Conservation (phyloP, 2,797 vertebrate genomes). For the Galagoides demidoff region DNA sequence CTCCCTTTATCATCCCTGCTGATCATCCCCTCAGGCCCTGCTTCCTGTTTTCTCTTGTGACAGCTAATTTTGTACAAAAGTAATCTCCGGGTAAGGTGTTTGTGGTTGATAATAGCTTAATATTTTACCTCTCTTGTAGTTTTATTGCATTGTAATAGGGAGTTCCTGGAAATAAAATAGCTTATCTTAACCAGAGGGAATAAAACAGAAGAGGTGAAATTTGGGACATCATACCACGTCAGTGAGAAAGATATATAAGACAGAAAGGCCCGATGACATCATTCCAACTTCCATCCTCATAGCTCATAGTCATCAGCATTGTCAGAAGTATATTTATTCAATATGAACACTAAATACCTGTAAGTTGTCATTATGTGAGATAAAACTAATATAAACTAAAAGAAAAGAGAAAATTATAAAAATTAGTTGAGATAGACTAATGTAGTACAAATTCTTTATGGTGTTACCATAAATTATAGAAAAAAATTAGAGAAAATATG, state of each 20-base stretch:
- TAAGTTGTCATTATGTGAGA: not conserved
- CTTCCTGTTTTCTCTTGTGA: conserved; percentile 54
- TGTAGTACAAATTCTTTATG: not conserved
- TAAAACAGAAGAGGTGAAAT: conserved; percentile 14
- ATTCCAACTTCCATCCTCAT: not conserved
- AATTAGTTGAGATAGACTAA: not conserved
- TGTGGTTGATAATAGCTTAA: conserved; percentile 67
- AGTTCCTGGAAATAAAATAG: conserved; percentile 57
- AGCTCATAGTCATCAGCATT: not conserved
- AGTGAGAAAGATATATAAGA: not conserved
- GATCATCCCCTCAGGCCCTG: not conserved
- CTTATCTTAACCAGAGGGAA: conserved; percentile 52
- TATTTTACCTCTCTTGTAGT: conserved; percentile 69
- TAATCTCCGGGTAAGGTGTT: conserved; percentile 67
- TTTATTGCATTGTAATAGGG: conserved; percentile 70
- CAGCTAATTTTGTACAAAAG: conserved; percentile 67
- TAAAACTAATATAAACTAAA: not conserved
- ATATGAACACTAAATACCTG: not conserved
- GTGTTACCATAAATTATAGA: not conserved
- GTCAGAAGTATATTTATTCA: not conserved
- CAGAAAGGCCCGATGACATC: not conserved
- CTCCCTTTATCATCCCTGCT: not conserved
- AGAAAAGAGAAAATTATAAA: not conserved
- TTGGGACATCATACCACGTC: not conserved
- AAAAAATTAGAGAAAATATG: not conserved